Evolutionary conservation across 2,797 vertebrate genomes (phyloP), one percentile per base, ranked within the genome.

Genomic region (Alosa sapidissima): DNA sequence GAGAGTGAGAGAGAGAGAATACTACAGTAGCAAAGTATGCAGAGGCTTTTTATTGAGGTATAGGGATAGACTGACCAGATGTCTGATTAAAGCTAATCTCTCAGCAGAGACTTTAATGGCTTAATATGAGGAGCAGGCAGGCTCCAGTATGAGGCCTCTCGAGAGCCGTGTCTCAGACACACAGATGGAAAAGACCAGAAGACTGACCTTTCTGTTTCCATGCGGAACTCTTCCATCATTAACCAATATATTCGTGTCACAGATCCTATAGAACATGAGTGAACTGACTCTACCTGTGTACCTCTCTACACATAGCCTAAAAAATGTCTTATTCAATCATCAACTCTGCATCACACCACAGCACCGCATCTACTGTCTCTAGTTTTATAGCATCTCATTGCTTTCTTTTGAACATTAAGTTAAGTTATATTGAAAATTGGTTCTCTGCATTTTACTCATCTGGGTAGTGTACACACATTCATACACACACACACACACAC

Each of bases 21-120:
- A 51, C 10, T 72, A 72, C 65, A 14, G 28, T 11, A 72, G 33
- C 11, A 81, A 82, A 82, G 81, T 85, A 47, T 52, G 47, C 81
- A 84, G 51, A 51, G 24, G 51, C 82, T 72, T 88, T 45, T 82
- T 52, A 83, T 16, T 81, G 82, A 75, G 28, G 83, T 81, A 87
- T 6, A 54, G 14, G 41, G 19, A n/a, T 84, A 88, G 87, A 83
- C 72, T 84, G 88, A 89, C 84, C 90, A 89, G 90, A 89, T 89
- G 86, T 85, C 89, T 85, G 89, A 93, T 94, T 93, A 93, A 81
- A 90, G 90, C 58, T 94, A 93, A 95, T 93, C 93, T 92, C 86
- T 85, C 75, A 86, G 72, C 88, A 89, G 85, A 55, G 84, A 41
- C 33, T 75, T 36, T 75, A 75, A 75, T 86, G 92, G 84, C 84